A percentile compares a stretch with the other conserved stretches of the same genome.
Evolutionary conservation across 2,888 invertebrate species (phyloP).

Genomic region (Mythimna impura): DNA sequence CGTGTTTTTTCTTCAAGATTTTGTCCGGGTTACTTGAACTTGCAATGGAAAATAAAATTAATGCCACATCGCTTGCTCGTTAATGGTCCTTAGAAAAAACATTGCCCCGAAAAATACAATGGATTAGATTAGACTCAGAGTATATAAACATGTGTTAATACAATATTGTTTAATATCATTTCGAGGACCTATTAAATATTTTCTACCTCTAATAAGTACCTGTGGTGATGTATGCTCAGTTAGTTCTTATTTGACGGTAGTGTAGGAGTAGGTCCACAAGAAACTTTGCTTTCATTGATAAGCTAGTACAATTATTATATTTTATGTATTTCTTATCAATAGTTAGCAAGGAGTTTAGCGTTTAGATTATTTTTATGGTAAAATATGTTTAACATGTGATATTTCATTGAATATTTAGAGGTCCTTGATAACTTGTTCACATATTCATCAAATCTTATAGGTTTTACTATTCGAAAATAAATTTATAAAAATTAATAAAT

Average conservation of each 20-base stretch:
- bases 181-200: conserved; percentile 62
- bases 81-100: background rate
- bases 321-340: conserved; percentile 65
- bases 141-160: conserved; percentile 12
- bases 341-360: conserved; percentile 59
- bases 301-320: conserved; percentile 54
- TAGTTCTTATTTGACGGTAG: conserved; percentile 63
- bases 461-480: background rate
- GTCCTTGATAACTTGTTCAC: conserved; percentile 42
- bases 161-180: conserved; percentile 39
- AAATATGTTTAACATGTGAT: conserved; percentile 60
- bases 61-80: background rate
- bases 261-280: conserved; percentile 49
- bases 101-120: conserved; percentile 5
- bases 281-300: conserved; percentile 65
- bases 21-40: background rate
- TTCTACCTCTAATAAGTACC: conserved; percentile 63
- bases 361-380: conserved; percentile 53
- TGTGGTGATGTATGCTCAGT: conserved; percentile 39
- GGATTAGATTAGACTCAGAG: conserved; percentile 16
- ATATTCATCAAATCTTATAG: conserved; percentile 13
- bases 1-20: background rate
- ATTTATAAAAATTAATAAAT: background rate
- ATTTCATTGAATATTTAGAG: conserved; percentile 59
- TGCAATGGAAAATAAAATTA: background rate